A percentile compares a stretch with the other conserved stretches of the same genome.
phyloP scores from a whole-genome alignment of 2,888 invertebrate species.

The Rotaria sp. region DNA sequence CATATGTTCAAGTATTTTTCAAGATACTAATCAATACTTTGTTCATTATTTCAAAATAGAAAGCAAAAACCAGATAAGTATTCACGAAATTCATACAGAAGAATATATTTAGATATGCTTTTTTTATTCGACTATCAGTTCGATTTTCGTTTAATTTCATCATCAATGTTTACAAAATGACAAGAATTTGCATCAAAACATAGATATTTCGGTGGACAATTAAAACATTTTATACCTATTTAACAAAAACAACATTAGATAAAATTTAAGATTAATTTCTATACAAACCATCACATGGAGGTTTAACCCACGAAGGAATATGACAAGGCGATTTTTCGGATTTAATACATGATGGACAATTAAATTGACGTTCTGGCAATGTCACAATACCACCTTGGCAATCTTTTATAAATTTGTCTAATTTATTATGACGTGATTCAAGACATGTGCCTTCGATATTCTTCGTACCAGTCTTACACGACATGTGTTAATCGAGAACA shows the following conservation, averaged over 20 bases:
- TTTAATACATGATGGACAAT: background rate
- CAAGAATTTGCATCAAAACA: background rate
- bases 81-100: too few relatives aligned
- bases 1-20: too few relatives aligned
- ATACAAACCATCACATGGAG: background rate
- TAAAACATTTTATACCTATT: conserved; percentile 8
- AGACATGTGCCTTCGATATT: background rate
- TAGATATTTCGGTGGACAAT: conserved; percentile 18
- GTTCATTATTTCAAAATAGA: too few relatives aligned
- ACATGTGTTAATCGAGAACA: background rate
- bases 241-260: background rate
- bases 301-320: background rate
- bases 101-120: too few relatives aligned
- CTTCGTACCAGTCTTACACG: background rate
- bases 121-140: too few relatives aligned
- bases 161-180: background rate
- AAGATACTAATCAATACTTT: too few relatives aligned
- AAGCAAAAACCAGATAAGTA: too few relatives aligned
- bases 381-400: background rate
- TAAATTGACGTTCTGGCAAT: background rate
- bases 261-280: background rate
- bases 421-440: background rate
- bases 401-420: conserved; percentile 22
- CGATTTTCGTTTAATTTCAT: background rate
- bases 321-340: background rate